Base-by-base conservation (phyloP, 1,140 invertebrate genomes). In the Hydropsyche tenuis region DNA sequence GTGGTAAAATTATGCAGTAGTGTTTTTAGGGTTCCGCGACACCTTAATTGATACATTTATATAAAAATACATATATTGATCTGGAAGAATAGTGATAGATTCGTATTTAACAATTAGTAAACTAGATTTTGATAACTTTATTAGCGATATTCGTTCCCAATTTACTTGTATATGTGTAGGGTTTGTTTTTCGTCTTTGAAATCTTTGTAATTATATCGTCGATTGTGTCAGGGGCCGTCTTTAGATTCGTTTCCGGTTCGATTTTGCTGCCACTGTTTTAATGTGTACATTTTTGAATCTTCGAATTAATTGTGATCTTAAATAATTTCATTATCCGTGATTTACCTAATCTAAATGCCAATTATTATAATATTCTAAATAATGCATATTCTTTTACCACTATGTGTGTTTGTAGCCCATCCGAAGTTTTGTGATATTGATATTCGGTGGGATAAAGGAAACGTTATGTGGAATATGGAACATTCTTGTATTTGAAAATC, bases 311-410 rank as follows among this genome's bases (percentile, higher is more conserved):
- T 37, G 30, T 37, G 30, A 37, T 37, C 30, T 37, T 37, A 9
- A 37, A 37, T 9, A 37, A 37, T 37, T 37, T 73, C 73, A 74
- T 69, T 68, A 66, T 75, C 70, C 69, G 68, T 72, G 60, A 56
- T 75, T 72, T 72, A 53, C 48, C 75, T 73, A n/a, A 76, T 73
- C 42, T 68, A 76, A 76, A 73, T 76, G 75, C 75, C 75, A 76
- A 76, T 76, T 76, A 76, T 71, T 76, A 76, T 76, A 46, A 73
- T 76, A 76, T 76, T 76, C 75, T 76, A 76, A 76, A 73, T 18
- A 73, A 73, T 75, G 68, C 70, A 69, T 75, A 62, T 72, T 63
- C 69, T 76, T 72, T 62, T 76, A 73, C 62, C 73, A 66, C 48
- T 60, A 73, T 76, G 75, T 73, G 71, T 75, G 74, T 76, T 72